Percentiles rank a stretch among this genome's conserved stretches.
Conservation (phyloP, 2,888 invertebrate genomes). For the Patella ulyssiponensis region DNA sequence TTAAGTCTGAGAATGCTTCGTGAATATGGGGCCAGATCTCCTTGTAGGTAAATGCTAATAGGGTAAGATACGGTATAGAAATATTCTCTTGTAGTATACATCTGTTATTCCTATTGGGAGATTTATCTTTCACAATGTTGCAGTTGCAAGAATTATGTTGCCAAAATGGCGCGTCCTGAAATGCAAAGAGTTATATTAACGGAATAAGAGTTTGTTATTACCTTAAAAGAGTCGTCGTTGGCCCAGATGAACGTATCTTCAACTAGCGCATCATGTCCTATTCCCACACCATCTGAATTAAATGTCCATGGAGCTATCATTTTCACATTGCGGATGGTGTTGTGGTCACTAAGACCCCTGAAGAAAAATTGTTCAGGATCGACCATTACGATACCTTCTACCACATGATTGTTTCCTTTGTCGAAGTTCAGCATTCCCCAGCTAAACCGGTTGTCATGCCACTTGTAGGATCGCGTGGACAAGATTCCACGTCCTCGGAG, state of each 20-base stretch:
- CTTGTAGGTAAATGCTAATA: no score
- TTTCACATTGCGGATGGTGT: constrained; percentile 27
- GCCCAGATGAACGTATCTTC: constrained; percentile 30
- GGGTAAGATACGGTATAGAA: no score
- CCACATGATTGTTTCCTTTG: constrained; percentile 20
- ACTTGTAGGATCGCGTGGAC: constrained; percentile 17
- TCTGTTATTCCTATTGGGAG: no score
- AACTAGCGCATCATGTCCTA: constrained; percentile 25
- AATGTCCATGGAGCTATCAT: constrained; percentile 29
- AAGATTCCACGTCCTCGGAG: constrained; percentile 29
- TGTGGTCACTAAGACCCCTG: constrained; percentile 16
- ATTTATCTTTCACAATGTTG: no score
- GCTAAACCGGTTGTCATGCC: constrained; percentile 17
- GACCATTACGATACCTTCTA: constrained; percentile 29
- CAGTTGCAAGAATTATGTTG: no score
- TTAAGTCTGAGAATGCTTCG: no score
- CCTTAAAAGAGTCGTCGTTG: constrained; percentile 35
- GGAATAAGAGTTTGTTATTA: neutral
- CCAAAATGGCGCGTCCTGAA: no score
- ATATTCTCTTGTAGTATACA: no score
- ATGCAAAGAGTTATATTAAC: no score
- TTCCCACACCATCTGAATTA: constrained; percentile 26
- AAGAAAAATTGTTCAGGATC: constrained; percentile 18
- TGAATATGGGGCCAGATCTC: no score
- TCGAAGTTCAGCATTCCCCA: constrained; percentile 27